Evolutionary conservation across 2,113 vertebrate genomes (phyloP), one percentile per base, ranked within the genome.

Genomic region (Sapajus apella): DNA sequence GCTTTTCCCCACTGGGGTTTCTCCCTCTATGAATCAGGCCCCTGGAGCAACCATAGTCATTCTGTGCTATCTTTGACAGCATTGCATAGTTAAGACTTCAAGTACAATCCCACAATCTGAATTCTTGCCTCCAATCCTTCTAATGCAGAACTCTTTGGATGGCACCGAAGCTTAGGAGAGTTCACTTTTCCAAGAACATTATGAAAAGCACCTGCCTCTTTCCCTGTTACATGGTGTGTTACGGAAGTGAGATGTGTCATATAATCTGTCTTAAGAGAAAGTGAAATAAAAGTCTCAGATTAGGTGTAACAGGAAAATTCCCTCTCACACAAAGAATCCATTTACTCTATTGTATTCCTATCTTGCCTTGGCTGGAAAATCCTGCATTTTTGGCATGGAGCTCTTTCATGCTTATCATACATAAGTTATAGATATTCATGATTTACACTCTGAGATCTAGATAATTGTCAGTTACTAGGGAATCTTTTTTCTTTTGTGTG

Each of bases 211-310:
- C 6, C 27, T 35, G 30, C 35, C 30, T 55, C 13, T 32, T 16
- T n/a, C 79, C 40, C 43, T 10, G 6, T 8, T 12, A 58, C 35
- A 3, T 0, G 4, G 0, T 8, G 8, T 14, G 1, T 20, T 18
- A 37, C 7, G n/a, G 5, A n/a, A 40, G 35, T 40, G 68, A 50
- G 21, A 50, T 0, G 11, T 17, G 30, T 17, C 72, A 45, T 7
- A 32, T 3, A 45, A 72, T 68, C 45, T 32, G 32, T 55, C 32
- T 75, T 45, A 40, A 3, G 20, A 32, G 35, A 47, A 81, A 40
- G 21, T 2, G 0, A 75, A 61, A 23, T 55, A 64, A 76, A 55
- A 16, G 6, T n/a, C n/a, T 61, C 73, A 35, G 43, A 68, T 50
- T n/a, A 76, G 58, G 35, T 14, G 7, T 32, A 68, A 35, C 21